Base-by-base conservation (phyloP, 2,888 invertebrate species). In the Tethea ocularis region DNA sequence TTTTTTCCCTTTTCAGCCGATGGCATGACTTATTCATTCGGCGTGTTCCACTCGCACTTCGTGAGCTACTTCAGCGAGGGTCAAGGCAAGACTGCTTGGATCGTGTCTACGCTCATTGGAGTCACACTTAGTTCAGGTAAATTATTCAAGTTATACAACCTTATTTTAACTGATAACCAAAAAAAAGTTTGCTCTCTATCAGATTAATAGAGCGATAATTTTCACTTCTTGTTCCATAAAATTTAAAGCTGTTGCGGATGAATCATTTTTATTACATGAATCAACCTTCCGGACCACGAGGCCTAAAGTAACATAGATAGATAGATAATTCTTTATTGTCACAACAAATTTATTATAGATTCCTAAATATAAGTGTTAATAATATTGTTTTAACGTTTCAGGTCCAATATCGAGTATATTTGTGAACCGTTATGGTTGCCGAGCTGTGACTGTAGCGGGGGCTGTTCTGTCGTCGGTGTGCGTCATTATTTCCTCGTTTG, bases 1-100 rank as follows among this genome's bases (percentile, higher is more conserved):
- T 17, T 41, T 41, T 46, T 70, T 73, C 69, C 80, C 64, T 64
- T 95, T 95, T 72, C 95, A 96, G 99, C 98, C 71, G 99, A 99
- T 89, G 99, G 99, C 61, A 97, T 99, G 86, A 99, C 99, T 57
- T 99, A 99, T 92, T 98, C 99, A 17, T 99, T 99, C 87, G 99
- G 99, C 58, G 96, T 99, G 63, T 97, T 99, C 89, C 97, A 97
- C 89, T 94, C 95, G 68, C 97, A 98, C 87, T 96, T 99, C 82
- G 93, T 98, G 71, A 91, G 94, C 62, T 97, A 97, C 89, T 99
- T 98, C 87, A 88, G 95, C 7, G 97, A 96, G 80, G 96, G 97
- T 64, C 96, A 96, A 82, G 97, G 96, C 64, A 96, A 96, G 69
- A 98, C 98, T 11, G 96, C 99, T 23, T 98, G 98, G 97, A 97